These are phyloP conservation scores for Octonoba sinensis DNA, from an alignment of 2,888 invertebrate genomes.

Conservation along the genomic window DNA sequence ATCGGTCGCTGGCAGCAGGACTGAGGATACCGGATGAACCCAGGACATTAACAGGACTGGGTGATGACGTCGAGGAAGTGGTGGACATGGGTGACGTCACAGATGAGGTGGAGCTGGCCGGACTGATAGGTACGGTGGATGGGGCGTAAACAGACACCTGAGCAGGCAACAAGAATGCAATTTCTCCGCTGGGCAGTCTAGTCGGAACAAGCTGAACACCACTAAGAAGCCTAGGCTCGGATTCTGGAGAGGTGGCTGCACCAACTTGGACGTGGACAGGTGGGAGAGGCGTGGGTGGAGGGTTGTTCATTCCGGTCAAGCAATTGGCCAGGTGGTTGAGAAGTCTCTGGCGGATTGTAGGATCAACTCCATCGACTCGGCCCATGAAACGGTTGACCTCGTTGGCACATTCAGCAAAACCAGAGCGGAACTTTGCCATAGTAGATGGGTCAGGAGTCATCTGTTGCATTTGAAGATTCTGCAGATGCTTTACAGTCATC, in stretches of 20 bases:
- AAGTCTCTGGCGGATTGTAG: constrained; percentile 80
- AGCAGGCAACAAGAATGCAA: constrained; percentile 80
- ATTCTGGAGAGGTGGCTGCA: not conserved
- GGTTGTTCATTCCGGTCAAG: constrained; percentile 72
- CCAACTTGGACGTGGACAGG: constrained; percentile 61
- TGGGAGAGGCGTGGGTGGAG: constrained; percentile 65
- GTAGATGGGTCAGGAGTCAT: constrained; percentile 84
- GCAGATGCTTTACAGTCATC: constrained; percentile 95
- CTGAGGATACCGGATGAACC: constrained; percentile 65
- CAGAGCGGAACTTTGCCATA: constrained; percentile 86
- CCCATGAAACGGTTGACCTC: constrained; percentile 82
- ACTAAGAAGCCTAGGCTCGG: constrained; percentile 73
- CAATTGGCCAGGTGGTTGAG: constrained; percentile 84
- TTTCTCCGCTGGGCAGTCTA: constrained; percentile 82
- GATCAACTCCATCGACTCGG: constrained; percentile 75
- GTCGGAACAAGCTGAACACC: constrained; percentile 82
- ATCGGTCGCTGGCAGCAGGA: constrained; percentile 64
- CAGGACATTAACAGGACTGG: constrained; percentile 61
- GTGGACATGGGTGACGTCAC: constrained; percentile 39
- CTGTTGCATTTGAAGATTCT: constrained; percentile 83
- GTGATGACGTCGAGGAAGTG: constrained; percentile 37
- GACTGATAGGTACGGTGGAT: constrained; percentile 53
- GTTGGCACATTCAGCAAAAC: constrained; percentile 87
- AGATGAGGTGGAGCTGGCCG: constrained; percentile 56
- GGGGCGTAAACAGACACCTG: constrained; percentile 49